Evolutionary conservation across 2,797 vertebrate species (phyloP), one percentile per base, ranked within the genome.

Genomic region (Lagodon rhomboides): DNA sequence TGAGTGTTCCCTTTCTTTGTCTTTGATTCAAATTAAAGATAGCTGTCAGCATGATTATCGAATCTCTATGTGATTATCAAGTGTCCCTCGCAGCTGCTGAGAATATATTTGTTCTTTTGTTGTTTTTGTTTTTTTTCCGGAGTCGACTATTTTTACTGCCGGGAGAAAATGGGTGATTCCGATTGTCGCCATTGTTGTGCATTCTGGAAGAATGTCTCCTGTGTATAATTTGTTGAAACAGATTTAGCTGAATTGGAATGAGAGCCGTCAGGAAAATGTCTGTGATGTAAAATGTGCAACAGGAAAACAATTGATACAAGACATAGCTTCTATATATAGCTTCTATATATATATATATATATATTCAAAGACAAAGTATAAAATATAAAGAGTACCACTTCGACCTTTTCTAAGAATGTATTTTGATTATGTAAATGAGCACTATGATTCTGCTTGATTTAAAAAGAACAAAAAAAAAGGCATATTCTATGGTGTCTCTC

Each of bases 381-480:
- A 87, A 85, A 90, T 89, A 87, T 90, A 88, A 87, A 93, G 60
- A 83, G 54, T 87, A 89, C 77, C 80, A 93, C 90, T 87, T 85
- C 12, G 76, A 81, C 93, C 83, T 94, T 96, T 95, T 95, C 92
- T 94, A 95, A 95, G 94, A 96, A 95, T 96, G 95, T 96, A 95
- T 95, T 96, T 96, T 94, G 86, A 94, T 88, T 92, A 93, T 93
- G 87, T 95, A 93, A 93, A 92, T 90, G 86, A 87, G 75, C 86
- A 88, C 84, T 79, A 82, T 85, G 68, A 86, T 80, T 87, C 76
- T 88, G 91, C 91, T 92, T 93, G 88, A 84, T 85, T 89, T 78
- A 66, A 84, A 89, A 67, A 82, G 81, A 43, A 56, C 25, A 82
- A 75, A 81, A 75, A 75, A 38, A 82, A 87, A 77, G 47, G 68